These are phyloP conservation scores for Cephalopholis sonnerati DNA, from an alignment of 2,113 vertebrate species.

Conservation along the genomic window DNA sequence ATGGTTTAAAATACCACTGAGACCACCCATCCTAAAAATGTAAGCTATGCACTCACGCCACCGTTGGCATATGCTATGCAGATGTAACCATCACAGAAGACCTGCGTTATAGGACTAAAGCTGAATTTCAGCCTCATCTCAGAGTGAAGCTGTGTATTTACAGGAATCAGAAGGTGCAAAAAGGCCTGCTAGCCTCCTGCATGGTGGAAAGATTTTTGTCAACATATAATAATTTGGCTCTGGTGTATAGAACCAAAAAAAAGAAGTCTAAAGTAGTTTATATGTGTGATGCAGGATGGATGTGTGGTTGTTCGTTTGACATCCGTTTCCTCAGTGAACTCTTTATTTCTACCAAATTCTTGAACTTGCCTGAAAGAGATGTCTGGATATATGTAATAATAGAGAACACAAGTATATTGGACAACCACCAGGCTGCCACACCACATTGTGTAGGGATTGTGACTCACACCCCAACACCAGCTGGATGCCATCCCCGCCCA, in stretches of 20 bases:
- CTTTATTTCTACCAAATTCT: neutral
- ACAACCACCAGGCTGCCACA: constrained; percentile 13
- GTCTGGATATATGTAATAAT: constrained; percentile 12
- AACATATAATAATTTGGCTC: constrained; percentile 1
- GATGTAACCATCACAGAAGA: constrained; percentile 67
- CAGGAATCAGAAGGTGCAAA: constrained; percentile 43
- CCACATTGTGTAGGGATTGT: constrained; percentile 50
- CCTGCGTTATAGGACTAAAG: constrained; percentile 30
- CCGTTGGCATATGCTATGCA: constrained; percentile 75
- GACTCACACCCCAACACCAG: constrained; percentile 71
- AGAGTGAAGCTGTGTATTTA: constrained; percentile 45
- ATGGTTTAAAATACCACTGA: constrained; percentile 70
- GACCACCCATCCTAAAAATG: constrained; percentile 76
- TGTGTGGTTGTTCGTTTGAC: neutral
- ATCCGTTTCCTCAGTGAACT: neutral
- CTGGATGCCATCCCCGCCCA: constrained; percentile 64
- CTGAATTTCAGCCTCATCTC: constrained; percentile 22
- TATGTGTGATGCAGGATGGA: neutral
- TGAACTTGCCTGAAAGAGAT: constrained; percentile 7
- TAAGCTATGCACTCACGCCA: constrained; percentile 71
- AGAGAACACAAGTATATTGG: neutral
- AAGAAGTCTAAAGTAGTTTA: neutral
- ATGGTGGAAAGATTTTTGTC: neutral
- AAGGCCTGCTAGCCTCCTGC: neutral
- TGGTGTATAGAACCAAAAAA: neutral